A percentile compares a stretch with the other conserved stretches of the same genome.
phyloP scores from a whole-genome alignment of 1,140 invertebrate genomes.

The Leptinotarsa lineolata region DNA sequence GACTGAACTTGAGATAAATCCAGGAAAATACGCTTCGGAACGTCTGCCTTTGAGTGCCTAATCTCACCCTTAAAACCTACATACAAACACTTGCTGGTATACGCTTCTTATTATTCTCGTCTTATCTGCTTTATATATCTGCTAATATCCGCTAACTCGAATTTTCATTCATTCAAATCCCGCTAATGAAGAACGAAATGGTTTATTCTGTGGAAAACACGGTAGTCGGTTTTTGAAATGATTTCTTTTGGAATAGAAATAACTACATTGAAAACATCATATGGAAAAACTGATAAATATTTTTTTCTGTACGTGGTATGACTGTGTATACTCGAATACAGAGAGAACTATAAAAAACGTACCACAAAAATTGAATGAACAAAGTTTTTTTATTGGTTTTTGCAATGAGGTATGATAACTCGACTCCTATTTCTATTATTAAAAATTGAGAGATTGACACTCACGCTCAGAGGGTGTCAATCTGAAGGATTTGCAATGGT shows the following conservation, averaged over 20 bases:
- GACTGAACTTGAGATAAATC: slow-evolving; percentile 42
- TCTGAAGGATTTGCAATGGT: too few relatives aligned
- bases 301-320: too few relatives aligned
- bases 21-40: slow-evolving; percentile 34
- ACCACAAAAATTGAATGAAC: too few relatives aligned
- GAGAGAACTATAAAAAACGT: too few relatives aligned
- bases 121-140: slow-evolving; percentile 16
- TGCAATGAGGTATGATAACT: too few relatives aligned
- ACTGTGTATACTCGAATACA: too few relatives aligned
- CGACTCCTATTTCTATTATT: too few relatives aligned
- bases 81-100: slow-evolving; percentile 38
- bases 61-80: slow-evolving; percentile 40
- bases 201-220: not conserved
- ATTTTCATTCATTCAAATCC: slow-evolving; percentile 16
- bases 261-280: too few relatives aligned
- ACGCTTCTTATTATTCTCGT: slow-evolving; percentile 26
- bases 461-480: too few relatives aligned
- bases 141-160: slow-evolving; percentile 14
- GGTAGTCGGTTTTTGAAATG: not conserved
- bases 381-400: too few relatives aligned
- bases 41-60: slow-evolving; percentile 40
- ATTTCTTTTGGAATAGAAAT: not conserved
- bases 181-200: not conserved
- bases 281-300: too few relatives aligned
- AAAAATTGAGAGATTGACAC: too few relatives aligned